Percentiles rank a stretch among this genome's conserved stretches.
Conservation (phyloP, 2,113 vertebrate genomes). For the Dunckerocampus dactyliophorus region DNA sequence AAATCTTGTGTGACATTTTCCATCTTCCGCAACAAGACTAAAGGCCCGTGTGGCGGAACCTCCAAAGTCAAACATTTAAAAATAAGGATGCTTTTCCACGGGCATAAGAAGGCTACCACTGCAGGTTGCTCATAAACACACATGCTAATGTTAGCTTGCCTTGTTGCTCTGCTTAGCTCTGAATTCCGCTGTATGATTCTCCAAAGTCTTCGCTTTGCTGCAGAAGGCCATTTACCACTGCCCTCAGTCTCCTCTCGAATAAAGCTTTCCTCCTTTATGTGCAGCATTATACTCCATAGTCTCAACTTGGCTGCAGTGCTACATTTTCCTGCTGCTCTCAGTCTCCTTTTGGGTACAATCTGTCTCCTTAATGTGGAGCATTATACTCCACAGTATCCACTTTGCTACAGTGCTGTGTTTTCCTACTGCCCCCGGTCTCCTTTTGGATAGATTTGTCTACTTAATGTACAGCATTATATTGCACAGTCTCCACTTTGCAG, state of each 20-base stretch:
- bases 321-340: too few relatives aligned
- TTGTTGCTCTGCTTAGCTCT: neutral
- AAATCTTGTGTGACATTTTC: neutral
- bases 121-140: neutral
- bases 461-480: too few relatives aligned
- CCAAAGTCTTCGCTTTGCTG: neutral
- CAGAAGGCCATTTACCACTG: neutral
- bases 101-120: neutral
- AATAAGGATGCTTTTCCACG: neutral
- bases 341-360: too few relatives aligned
- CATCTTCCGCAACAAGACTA: neutral
- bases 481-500: too few relatives aligned
- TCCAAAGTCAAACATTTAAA: neutral
- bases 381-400: too few relatives aligned
- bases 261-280: too few relatives aligned
- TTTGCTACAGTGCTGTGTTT: too few relatives aligned
- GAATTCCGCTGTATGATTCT: neutral
- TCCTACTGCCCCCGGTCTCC: too few relatives aligned
- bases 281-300: too few relatives aligned
- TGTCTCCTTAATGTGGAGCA: too few relatives aligned
- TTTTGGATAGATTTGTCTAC: too few relatives aligned
- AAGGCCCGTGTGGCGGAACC: neutral
- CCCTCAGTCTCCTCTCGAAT: neutral
- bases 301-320: too few relatives aligned
- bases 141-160: neutral